These are phyloP conservation scores for Brachionus asplanchnoidis DNA, from an alignment of 1,140 invertebrate genomes.

Conservation along the genomic window DNA sequence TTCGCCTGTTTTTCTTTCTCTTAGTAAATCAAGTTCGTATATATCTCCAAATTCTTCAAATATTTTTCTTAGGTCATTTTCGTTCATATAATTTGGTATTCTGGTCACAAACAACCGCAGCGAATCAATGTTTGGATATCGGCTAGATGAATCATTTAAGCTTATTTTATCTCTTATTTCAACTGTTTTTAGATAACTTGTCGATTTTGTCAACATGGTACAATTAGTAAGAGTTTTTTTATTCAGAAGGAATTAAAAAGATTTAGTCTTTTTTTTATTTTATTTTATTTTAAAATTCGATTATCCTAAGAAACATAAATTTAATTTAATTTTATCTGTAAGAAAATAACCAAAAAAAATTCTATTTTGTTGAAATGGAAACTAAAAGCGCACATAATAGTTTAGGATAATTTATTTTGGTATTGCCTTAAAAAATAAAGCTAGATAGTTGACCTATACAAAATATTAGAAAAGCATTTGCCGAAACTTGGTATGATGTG, in stretches of 20 bases:
- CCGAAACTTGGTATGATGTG: background rate
- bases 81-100: constrained; percentile 40
- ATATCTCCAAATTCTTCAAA: constrained; percentile 40
- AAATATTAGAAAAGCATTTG: background rate
- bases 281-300: constrained; percentile 15
- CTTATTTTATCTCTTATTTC: constrained; percentile 12
- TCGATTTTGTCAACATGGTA: background rate
- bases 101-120: constrained; percentile 41
- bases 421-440: background rate
- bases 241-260: background rate
- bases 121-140: constrained; percentile 27
- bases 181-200: background rate
- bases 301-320: constrained; percentile 33
- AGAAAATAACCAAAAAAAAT: background rate
- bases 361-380: constrained; percentile 35
- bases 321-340: background rate
- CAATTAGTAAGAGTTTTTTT: background rate
- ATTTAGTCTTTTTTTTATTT: background rate
- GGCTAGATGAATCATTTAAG: background rate
- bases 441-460: background rate
- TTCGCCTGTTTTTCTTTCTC: constrained; percentile 61
- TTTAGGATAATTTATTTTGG: background rate
- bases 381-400: background rate
- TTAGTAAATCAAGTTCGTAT: constrained; percentile 34
- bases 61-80: constrained; percentile 39